Conservation (phyloP, 2,797 vertebrate genomes). For the Rhynchonycteris naso region DNA sequence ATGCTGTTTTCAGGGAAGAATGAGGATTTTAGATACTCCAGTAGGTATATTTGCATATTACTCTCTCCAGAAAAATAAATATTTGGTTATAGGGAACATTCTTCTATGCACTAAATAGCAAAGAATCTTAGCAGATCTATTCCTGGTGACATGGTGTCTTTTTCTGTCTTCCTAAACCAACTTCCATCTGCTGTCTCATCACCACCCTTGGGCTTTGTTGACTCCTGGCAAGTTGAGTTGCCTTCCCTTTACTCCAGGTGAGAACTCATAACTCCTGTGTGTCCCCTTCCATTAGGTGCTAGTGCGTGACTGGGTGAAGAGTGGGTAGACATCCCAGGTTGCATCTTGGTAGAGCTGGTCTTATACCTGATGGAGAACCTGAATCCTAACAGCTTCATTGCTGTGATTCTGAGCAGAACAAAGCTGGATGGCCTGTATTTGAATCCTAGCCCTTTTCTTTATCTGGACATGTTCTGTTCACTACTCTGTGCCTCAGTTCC, state of each 20-base stretch:
- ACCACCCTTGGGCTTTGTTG: fast-evolving
- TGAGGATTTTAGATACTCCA: not conserved
- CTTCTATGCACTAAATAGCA: fast-evolving
- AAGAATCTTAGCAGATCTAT: fast-evolving
- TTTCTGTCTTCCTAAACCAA: not conserved
- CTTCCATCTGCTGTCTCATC: fast-evolving
- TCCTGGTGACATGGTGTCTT: not conserved
- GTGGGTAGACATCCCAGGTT: fast-evolving
- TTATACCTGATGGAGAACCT: fast-evolving
- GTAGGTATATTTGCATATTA: fast-evolving
- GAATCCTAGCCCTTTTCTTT: not conserved
- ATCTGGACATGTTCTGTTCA: fast-evolving
- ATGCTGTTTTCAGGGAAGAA: not conserved
- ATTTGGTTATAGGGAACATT: fast-evolving
- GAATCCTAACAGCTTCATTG: fast-evolving
- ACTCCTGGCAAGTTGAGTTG: fast-evolving
- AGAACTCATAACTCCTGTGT: too few relatives aligned
- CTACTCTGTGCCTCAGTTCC: not conserved
- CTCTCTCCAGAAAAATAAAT: too few relatives aligned
- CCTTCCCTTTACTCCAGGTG: fast-evolving
- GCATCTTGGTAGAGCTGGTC: fast-evolving
- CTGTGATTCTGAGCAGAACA: fast-evolving
- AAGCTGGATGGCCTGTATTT: fast-evolving
- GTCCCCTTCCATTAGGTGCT: fast-evolving
- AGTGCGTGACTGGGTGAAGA: fast-evolving